Evolutionary conservation across 2,113 vertebrate genomes (phyloP).

Genomic region (Eurystomus gularis): DNA sequence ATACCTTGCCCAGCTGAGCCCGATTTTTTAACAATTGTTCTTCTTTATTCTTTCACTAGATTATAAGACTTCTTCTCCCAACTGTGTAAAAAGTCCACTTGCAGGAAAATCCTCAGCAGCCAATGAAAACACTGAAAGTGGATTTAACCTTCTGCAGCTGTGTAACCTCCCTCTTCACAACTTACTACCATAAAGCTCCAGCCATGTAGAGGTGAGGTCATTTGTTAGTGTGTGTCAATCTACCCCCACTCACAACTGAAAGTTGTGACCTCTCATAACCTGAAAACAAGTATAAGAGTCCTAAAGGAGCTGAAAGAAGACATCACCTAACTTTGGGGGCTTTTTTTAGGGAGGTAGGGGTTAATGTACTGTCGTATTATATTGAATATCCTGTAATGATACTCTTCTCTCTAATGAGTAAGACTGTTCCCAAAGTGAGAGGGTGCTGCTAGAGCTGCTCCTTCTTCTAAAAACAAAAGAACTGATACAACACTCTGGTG

Average conservation of each 20-base stretch:
- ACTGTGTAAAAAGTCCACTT: neutral
- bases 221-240: neutral
- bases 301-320: neutral
- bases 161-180: neutral
- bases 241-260: neutral
- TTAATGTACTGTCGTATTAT: neutral
- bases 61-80: neutral
- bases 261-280: neutral
- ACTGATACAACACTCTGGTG: neutral
- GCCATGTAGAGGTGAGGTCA: neutral
- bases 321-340: neutral
- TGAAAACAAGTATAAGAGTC: neutral
- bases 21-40: neutral
- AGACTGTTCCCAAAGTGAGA: neutral
- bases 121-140: neutral
- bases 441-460: neutral
- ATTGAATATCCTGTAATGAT: neutral
- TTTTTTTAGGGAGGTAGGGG: neutral
- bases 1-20: neutral
- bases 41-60: neutral
- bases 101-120: neutral
- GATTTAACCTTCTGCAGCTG: neutral
- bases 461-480: neutral
- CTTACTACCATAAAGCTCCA: neutral
- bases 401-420: neutral